Conservation (phyloP, 2,888 invertebrate genomes). For the Nomada ruficornis region DNA sequence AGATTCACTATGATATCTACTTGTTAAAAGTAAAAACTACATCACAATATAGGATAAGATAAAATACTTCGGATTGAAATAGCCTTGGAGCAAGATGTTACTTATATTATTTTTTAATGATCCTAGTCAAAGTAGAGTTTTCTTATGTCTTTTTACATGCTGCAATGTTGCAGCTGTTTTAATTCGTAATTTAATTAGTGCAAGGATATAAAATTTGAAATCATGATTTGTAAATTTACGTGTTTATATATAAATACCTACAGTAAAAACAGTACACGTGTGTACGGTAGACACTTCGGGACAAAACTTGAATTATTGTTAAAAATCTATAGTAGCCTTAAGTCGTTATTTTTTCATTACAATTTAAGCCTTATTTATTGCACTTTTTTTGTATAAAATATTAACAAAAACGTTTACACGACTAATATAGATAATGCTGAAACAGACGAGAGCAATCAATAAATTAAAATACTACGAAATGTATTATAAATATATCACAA, state of each 20-base stretch:
- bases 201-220: background rate
- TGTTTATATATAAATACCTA: slow-evolving; percentile 12
- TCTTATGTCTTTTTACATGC: background rate
- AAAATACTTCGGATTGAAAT: background rate
- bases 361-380: slow-evolving; percentile 49
- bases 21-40: background rate
- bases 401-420: slow-evolving; percentile 27
- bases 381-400: slow-evolving; percentile 57
- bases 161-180: slow-evolving; percentile 11
- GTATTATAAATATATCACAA: slow-evolving; percentile 40
- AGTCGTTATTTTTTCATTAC: background rate
- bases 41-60: background rate
- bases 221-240: background rate
- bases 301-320: background rate
- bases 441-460: slow-evolving; percentile 36
- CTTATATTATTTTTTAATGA: slow-evolving; percentile 3
- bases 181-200: background rate
- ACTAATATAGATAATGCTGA: slow-evolving; percentile 10
- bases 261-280: slow-evolving; percentile 9
- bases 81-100: background rate
- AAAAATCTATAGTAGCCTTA: slow-evolving; percentile 2
- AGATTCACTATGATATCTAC: background rate
- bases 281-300: background rate
- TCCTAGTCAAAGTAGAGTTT: slow-evolving; percentile 32
- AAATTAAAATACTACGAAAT: slow-evolving; percentile 34